Percentiles rank a stretch among this genome's conserved stretches.
These are phyloP conservation scores for Carterocephalus palaemon DNA, from an alignment of 2,888 invertebrate species.

Conservation along the genomic window DNA sequence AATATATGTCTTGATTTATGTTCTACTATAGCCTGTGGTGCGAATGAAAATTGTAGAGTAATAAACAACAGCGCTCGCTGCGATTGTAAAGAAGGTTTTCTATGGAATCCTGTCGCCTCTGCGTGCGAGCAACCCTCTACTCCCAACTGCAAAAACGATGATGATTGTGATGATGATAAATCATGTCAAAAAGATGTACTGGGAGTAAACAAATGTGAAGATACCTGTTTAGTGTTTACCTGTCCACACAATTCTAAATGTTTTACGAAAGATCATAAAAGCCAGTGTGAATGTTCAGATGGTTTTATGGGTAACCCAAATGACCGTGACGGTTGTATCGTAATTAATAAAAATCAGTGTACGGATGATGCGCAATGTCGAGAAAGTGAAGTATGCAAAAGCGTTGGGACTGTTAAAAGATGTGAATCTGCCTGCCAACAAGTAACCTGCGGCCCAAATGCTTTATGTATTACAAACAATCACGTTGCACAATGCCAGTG, in stretches of 20 bases:
- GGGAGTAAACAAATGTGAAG: constrained; percentile 89
- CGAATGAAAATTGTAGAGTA: constrained; percentile 88
- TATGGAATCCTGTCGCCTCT: constrained; percentile 91
- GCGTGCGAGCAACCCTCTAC: constrained; percentile 92
- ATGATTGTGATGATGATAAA: constrained; percentile 83
- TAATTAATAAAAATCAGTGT: constrained; percentile 86
- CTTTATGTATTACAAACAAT: constrained; percentile 92
- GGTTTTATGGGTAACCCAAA: constrained; percentile 94
- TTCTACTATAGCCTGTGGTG: constrained; percentile 87
- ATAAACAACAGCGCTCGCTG: constrained; percentile 86
- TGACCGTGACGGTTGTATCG: constrained; percentile 91
- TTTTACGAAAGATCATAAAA: constrained; percentile 84
- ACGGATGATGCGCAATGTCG: constrained; percentile 88
- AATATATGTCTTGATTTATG: constrained; percentile 88
- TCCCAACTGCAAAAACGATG: constrained; percentile 86
- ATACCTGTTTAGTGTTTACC: constrained; percentile 88
- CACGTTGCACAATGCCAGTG: constrained; percentile 94
- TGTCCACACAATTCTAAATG: constrained; percentile 92
- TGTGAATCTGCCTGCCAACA: constrained; percentile 89
- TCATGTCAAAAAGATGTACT: constrained; percentile 91
- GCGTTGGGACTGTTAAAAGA: constrained; percentile 78
- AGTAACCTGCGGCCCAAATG: constrained; percentile 89
- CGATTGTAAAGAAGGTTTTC: constrained; percentile 86
- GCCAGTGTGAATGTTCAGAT: constrained; percentile 89
- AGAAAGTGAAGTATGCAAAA: constrained; percentile 88